These are phyloP conservation scores for Choristoneura rosaceana DNA, from an alignment of 2,888 invertebrate genomes.

Conservation along the genomic window DNA sequence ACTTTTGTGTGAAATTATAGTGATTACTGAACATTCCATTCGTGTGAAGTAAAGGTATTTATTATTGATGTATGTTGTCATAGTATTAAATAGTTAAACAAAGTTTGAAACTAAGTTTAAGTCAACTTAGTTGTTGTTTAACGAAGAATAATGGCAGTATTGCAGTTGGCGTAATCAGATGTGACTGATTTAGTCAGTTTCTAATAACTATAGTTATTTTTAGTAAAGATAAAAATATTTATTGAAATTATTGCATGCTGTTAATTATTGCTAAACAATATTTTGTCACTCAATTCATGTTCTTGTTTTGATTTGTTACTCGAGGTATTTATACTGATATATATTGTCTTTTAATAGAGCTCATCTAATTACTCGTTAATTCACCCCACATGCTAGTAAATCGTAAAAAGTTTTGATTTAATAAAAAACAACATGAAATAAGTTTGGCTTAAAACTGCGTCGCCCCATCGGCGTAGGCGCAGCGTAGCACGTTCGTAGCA, in stretches of 20 bases:
- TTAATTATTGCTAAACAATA: no score
- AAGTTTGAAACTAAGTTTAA: not conserved
- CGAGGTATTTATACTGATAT: no score
- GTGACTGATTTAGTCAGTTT: not conserved
- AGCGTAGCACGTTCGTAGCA: constrained; percentile 10
- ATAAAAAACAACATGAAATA: not conserved
- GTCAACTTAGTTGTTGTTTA: not conserved
- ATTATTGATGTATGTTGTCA: not conserved
- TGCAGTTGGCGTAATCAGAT: not conserved
- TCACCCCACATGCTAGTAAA: no score
- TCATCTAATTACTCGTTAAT: no score
- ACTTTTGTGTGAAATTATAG: constrained; percentile 60
- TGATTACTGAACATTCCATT: constrained; percentile 48
- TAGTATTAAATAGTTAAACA: not conserved
- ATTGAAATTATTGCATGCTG: no score
- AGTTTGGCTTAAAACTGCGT: not conserved
- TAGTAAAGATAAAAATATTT: no score
- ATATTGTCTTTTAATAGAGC: no score
- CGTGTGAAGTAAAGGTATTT: constrained; percentile 54
- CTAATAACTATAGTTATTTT: not conserved
- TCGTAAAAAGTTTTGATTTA: no score
- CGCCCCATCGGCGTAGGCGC: not conserved
- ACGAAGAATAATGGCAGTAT: not conserved
- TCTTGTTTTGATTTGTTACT: no score
- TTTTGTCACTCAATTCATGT: no score